A percentile compares a stretch with the other conserved stretches of the same genome.
Conservation (phyloP, 2,888 invertebrate species). For the Halictus quadricinctus region DNA sequence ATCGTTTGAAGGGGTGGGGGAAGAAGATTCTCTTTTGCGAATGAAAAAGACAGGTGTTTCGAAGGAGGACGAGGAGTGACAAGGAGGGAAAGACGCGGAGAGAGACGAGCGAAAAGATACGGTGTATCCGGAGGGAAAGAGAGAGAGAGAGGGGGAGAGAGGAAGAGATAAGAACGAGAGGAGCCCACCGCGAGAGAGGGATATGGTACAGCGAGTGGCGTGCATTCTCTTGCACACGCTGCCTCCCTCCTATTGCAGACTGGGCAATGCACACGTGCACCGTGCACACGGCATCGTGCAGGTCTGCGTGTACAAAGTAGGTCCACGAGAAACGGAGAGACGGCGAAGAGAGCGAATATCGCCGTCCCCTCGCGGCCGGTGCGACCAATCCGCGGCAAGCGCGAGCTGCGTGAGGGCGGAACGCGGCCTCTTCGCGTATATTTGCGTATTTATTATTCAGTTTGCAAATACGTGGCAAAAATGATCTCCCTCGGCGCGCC, state of each 20-base stretch:
- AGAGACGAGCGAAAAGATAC: conserved; percentile 20
- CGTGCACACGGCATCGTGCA: conserved; percentile 42
- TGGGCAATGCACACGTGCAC: conserved; percentile 45
- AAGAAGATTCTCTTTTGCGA: conserved; percentile 11
- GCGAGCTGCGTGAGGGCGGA: conserved; percentile 82
- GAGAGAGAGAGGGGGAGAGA: conserved; percentile 21
- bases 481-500: conserved; percentile 77
- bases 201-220: conserved; percentile 54
- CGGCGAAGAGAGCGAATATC: conserved; percentile 73
- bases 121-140: conserved; percentile 14
- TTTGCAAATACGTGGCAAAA: conserved; percentile 82
- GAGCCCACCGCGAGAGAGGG: conserved; percentile 42
- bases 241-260: conserved; percentile 41
- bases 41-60: conserved; percentile 24
- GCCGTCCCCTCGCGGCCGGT: conserved; percentile 80
- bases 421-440: conserved; percentile 80
- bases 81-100: conserved; percentile 3
- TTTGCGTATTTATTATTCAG: conserved; percentile 82
- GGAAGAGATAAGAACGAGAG: conserved; percentile 18
- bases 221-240: conserved; percentile 55
- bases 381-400: conserved; percentile 81
- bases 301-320: conserved; percentile 63
- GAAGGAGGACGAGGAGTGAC: conserved; percentile 8
- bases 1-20: conserved; percentile 34
- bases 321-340: conserved; percentile 62